phyloP scores from a whole-genome alignment of 2,888 invertebrate species.

The Stenoptilia bipunctidactyla region DNA sequence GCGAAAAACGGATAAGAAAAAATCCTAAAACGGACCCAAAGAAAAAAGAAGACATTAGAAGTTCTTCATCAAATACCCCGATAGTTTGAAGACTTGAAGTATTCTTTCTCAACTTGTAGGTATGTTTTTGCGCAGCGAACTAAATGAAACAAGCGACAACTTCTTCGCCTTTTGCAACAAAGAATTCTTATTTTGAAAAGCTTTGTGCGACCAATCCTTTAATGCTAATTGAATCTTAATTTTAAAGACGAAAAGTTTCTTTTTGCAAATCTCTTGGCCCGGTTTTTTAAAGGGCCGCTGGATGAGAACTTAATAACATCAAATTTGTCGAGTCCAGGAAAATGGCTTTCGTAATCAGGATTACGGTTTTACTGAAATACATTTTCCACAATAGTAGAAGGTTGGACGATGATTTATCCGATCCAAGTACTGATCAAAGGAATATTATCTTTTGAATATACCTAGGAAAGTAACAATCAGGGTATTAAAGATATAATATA shows the following conservation, averaged over 20 bases:
- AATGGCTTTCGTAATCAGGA: conserved; percentile 39
- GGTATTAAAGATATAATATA: too few relatives aligned
- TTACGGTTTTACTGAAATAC: conserved; percentile 36
- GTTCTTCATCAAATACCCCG: too few relatives aligned
- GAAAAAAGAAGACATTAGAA: too few relatives aligned
- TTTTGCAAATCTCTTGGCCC: conserved; percentile 64
- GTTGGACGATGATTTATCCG: too few relatives aligned
- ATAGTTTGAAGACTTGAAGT: conserved; percentile 5
- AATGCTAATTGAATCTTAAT: conserved; percentile 72
- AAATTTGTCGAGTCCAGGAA: conserved; percentile 38
- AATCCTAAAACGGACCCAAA: too few relatives aligned
- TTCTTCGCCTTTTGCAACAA: conserved; percentile 52
- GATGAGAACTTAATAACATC: conserved; percentile 52
- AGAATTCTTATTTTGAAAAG: conserved; percentile 41
- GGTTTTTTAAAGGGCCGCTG: conserved; percentile 46
- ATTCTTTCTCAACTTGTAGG: neutral
- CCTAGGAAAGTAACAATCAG: too few relatives aligned
- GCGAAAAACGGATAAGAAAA: too few relatives aligned
- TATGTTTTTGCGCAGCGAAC: conserved; percentile 33
- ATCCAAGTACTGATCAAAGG: too few relatives aligned
- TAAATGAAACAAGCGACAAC: conserved; percentile 40
- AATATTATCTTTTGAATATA: too few relatives aligned
- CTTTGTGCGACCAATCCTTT: conserved; percentile 65
- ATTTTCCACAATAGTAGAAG: conserved; percentile 18
- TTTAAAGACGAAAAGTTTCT: conserved; percentile 62